Percentiles rank a stretch among this genome's conserved stretches.
Evolutionary conservation across 2,888 invertebrate species (phyloP).

Genomic region (Drosophila fulvimacula): DNA sequence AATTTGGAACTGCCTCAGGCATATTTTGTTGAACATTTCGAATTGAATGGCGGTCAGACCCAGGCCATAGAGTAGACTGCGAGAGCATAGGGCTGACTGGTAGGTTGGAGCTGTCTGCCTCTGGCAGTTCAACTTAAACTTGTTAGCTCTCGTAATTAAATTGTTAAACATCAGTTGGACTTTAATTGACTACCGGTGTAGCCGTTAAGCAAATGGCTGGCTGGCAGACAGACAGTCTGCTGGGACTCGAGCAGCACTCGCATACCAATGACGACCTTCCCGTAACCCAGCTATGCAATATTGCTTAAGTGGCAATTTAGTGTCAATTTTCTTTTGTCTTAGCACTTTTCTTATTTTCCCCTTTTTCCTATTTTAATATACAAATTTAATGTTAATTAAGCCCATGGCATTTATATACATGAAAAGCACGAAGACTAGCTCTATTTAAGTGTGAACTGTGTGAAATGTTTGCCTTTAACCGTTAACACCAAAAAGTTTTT

Average conservation of each 20-base stretch:
- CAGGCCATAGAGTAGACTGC: not conserved
- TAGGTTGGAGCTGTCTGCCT: constrained; percentile 13
- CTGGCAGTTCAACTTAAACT: constrained; percentile 65
- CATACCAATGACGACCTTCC: constrained; percentile 41
- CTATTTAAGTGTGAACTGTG: not conserved
- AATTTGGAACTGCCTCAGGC: constrained; percentile 28
- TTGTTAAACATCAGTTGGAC: constrained; percentile 77
- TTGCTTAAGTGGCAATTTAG: constrained; percentile 77
- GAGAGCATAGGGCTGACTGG: not conserved
- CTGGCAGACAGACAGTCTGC: constrained; percentile 13
- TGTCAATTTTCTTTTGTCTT: constrained; percentile 77
- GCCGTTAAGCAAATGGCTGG: constrained; percentile 31
- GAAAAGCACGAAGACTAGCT: not conserved
- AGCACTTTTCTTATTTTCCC: constrained; percentile 53
- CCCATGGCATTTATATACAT: constrained; percentile 39
- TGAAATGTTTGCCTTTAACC: constrained; percentile 56
- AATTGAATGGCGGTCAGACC: constrained; percentile 33
- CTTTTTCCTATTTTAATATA: constrained; percentile 40
- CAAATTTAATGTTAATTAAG: constrained; percentile 74
- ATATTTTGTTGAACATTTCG: constrained; percentile 40
- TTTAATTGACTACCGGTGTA: constrained; percentile 76
- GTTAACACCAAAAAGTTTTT: constrained; percentile 31
- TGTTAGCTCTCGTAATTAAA: constrained; percentile 81
- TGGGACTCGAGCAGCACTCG: constrained; percentile 2
- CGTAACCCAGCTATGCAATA: constrained; percentile 65